Base-by-base conservation (phyloP, 1,140 invertebrate genomes). In the Atta colombica region DNA sequence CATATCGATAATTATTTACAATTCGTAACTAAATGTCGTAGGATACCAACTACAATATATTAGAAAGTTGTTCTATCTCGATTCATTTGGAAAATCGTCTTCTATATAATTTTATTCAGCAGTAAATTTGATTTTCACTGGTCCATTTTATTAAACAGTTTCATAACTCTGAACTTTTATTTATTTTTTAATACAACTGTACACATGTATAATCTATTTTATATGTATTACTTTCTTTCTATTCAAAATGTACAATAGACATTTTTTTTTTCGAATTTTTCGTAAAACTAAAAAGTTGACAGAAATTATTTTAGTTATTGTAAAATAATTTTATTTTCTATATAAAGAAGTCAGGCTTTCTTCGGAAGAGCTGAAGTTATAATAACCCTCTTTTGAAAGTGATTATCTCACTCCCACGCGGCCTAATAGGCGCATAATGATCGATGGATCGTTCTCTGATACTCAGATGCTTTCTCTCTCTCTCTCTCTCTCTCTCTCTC, bases 351-450 rank as follows among this genome's bases (percentile, higher is more conserved):
- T 25, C 6, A 55, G 16, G 3, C 61, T 58, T 60, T 61, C 28
- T 71, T 60, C 21, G 14, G 31, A 74, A 55, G 25, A 14, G 16
- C 25, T 45, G 2, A 49, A 61, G 55, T 63, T 45, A 61, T 74
- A 84, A 63, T 49, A 39, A 74, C 3, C 28, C 28, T 74, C 69
- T 74, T 84, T 60, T n/a, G n/a, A 61, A 84, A 74, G 68, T 60
- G 74, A 78, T 85, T 78, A 85, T 78, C 82, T 85, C 74, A 78
- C 74, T 85, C 82, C 82, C 74, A 77, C 74, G 31, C 49, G 21
- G 21, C 18, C 61, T 85, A 78, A 78, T 85, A 85, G 74, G 61
- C 31, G 61, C 51, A 85, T 69, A 85, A 85, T 85, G 82, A 78
- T 77, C 72, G 82, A 85, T 77, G 82, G 71, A 65, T 78, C 51